phyloP scores from a whole-genome alignment of 2,888 invertebrate genomes.

The Oligia latruncula region DNA sequence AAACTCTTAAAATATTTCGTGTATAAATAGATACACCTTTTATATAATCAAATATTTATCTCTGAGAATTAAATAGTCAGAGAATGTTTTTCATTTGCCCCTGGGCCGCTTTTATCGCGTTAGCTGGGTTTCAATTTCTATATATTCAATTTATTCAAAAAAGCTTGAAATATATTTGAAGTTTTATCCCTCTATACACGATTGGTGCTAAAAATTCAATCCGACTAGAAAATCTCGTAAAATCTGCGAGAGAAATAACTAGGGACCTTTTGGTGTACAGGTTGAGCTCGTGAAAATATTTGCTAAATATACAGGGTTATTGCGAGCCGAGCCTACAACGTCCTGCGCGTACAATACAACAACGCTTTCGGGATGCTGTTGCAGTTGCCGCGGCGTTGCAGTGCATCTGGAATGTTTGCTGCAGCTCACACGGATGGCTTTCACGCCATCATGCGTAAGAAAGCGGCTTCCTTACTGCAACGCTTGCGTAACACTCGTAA shows the following conservation, averaged over 20 bases:
- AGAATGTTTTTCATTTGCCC: conserved; percentile 35
- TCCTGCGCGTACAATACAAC: no score
- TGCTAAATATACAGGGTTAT: no score
- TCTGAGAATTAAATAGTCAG: conserved; percentile 9
- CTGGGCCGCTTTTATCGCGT: conserved; percentile 20
- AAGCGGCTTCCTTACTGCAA: no score
- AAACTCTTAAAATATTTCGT: no score
- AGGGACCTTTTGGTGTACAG: conserved; percentile 22
- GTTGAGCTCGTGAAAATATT: conserved; percentile 12
- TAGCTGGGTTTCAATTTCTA: conserved; percentile 32
- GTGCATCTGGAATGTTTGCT: no score
- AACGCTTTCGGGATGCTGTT: no score
- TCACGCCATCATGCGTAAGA: no score
- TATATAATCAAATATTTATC: background rate
- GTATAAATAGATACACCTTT: no score
- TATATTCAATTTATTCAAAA: conserved; percentile 45
- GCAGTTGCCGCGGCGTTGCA: no score
- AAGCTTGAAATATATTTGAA: conserved; percentile 52
- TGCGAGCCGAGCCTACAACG: no score
- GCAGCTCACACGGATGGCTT: no score
- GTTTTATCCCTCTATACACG: conserved; percentile 25
- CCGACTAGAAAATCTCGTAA: conserved; percentile 35
- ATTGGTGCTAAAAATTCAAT: conserved; percentile 49
- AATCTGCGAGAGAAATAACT: conserved; percentile 32
- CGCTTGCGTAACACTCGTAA: no score